A percentile compares a stretch with the other conserved stretches of the same genome.
These are phyloP conservation scores for Sciurus vulgaris DNA, from an alignment of 2,797 vertebrate species.

Conservation along the genomic window DNA sequence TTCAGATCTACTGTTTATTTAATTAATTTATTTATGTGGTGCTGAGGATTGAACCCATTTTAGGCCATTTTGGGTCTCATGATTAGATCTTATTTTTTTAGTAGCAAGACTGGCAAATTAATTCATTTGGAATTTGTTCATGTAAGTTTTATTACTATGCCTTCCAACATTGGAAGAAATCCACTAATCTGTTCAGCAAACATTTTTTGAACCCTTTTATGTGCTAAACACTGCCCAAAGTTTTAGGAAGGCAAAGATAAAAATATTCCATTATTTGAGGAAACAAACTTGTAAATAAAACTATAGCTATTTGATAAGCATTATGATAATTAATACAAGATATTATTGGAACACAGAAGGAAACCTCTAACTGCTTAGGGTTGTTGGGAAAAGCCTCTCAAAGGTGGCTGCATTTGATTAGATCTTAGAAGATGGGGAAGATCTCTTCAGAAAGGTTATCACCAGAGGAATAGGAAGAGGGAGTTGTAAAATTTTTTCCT, in stretches of 20 bases:
- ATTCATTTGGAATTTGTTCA: slow-evolving; percentile 26
- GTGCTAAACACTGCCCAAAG: slow-evolving; percentile 42
- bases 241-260: slow-evolving; percentile 40
- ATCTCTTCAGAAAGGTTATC: not conserved
- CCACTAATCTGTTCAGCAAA: not conserved
- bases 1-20: not conserved
- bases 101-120: not conserved
- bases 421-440: not conserved
- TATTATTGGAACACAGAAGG: not conserved
- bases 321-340: slow-evolving; percentile 22
- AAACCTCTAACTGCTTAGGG: not conserved
- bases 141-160: not conserved
- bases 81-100: slow-evolving; percentile 20
- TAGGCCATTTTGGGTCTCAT: slow-evolving; percentile 38
- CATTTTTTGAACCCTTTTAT: not conserved
- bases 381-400: slow-evolving; percentile 12
- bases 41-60: too few relatives aligned
- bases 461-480: not conserved
- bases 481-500: not conserved
- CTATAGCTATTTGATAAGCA: not conserved
- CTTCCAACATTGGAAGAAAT: too few relatives aligned
- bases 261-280: slow-evolving; percentile 32
- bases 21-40: too few relatives aligned
- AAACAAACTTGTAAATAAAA: slow-evolving; percentile 37
- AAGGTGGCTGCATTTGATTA: not conserved